Percentiles rank a stretch among this genome's conserved stretches.
Conservation (phyloP, 2,113 vertebrate genomes). For the Deroptyus accipitrinus region DNA sequence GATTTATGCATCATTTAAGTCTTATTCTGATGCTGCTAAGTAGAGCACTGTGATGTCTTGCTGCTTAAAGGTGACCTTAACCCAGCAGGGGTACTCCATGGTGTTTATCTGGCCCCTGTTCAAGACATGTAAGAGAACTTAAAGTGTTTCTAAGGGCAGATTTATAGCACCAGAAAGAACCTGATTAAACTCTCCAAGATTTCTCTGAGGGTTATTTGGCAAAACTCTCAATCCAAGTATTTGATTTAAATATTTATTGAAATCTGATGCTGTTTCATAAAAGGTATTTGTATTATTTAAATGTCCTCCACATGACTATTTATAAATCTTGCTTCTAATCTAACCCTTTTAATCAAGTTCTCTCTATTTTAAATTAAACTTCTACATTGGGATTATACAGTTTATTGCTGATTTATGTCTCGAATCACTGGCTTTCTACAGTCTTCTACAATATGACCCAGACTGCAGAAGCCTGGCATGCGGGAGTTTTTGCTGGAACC, state of each 20-base stretch:
- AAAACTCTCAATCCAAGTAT: background rate
- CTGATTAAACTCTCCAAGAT: background rate
- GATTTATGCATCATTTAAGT: constrained; percentile 27
- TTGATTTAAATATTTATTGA: constrained; percentile 9
- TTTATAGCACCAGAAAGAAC: background rate
- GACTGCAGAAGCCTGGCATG: background rate
- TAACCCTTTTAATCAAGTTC: background rate
- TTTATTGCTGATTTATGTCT: background rate
- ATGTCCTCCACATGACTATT: background rate
- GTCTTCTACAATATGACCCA: background rate
- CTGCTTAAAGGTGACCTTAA: background rate
- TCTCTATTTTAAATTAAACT: constrained; percentile 14
- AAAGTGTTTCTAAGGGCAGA: background rate
- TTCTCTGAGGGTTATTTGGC: background rate
- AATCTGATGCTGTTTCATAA: background rate
- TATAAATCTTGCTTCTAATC: constrained; percentile 1
- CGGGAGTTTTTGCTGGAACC: background rate
- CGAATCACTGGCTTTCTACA: background rate
- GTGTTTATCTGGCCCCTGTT: background rate
- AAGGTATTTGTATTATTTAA: constrained; percentile 12
- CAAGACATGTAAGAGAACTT: background rate
- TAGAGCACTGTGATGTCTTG: background rate
- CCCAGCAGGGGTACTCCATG: background rate
- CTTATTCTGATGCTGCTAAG: background rate
- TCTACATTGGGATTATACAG: background rate